Conservation (phyloP, 2,797 vertebrate species). For the Enteromius viviparus region DNA sequence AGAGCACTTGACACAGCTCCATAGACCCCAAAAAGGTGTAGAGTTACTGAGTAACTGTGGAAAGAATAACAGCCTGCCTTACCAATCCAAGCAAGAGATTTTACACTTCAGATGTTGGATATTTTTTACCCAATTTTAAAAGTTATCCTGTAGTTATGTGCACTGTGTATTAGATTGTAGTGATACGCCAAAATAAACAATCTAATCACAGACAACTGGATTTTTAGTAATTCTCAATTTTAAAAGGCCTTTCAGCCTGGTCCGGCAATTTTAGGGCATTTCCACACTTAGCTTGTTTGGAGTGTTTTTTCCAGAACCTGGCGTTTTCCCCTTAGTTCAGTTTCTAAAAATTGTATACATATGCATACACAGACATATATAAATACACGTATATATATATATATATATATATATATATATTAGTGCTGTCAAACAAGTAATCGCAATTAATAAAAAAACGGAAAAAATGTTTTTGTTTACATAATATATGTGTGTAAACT, state of each 20-base stretch:
- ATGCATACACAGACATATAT: too few species aligned
- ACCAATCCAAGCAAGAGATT: slow-evolving; percentile 20
- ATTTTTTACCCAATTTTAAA: slow-evolving; percentile 29
- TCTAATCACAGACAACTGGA: background rate
- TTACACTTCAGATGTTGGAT: slow-evolving; percentile 21
- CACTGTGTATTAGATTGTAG: background rate
- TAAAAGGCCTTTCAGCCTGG: background rate
- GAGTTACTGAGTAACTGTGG: slow-evolving; percentile 37
- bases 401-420: too few species aligned
- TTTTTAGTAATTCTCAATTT: background rate
- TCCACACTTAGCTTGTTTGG: background rate
- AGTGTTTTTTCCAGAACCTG: too few species aligned
- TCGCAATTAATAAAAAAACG: too few species aligned
- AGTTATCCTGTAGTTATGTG: slow-evolving; percentile 11
- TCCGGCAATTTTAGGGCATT: background rate
- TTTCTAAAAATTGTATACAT: background rate
- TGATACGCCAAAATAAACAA: background rate
- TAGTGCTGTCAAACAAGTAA: too few species aligned
- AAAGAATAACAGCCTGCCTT: slow-evolving; percentile 58
- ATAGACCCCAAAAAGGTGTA: slow-evolving; percentile 2
- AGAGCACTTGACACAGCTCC: slow-evolving; percentile 46
- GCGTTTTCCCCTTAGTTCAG: background rate
- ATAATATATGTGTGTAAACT: too few species aligned
- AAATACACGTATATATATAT: too few species aligned
- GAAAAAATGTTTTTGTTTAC: too few species aligned